Evolutionary conservation across 2,797 vertebrate species (phyloP), one percentile per base, ranked within the genome.

Genomic region (Melanotaenia boesemani): DNA sequence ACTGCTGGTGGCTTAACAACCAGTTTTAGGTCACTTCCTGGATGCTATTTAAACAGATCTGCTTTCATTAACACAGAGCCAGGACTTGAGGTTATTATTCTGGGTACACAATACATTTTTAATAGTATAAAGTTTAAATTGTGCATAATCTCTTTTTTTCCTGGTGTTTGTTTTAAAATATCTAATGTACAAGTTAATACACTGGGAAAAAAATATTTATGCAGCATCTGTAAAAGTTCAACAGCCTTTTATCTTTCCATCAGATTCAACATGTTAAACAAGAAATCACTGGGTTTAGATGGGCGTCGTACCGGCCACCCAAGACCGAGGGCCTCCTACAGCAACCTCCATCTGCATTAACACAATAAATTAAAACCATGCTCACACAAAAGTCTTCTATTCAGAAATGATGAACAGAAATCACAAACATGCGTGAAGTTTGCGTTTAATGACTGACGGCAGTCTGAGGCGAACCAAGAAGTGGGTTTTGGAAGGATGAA

Each of bases 401-500:
- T 65, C 70, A 65, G 62, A 41, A 65, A 28, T 0, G 52, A 56
- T 20, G 57, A 22, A 30, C 9, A 24, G 65, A 28, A 39, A 56
- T 11, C 63, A 66, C 65, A 57, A 57, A 30, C 10, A 67, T 22
- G 54, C 30, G 26, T n/a, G 54, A 32, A 12, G 18, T 52, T 52
- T n/a, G 22, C 6, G 5, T 50, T 32, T 32, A 6, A 37, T 9
- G 36, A 24, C 10, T 4, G n/a, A 52, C 9, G 24, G 7, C 44
- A 20, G 44, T 20, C 50, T 8, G 34, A 66, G 41, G 61, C 11
- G 26, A 30, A 34, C 24, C 13, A 24, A 41, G 39, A 67, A 7
- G 50, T 71, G 55, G 50, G 26, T n/a, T 52, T 28, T 63, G 65
- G 70, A 81, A 32, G 60, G 63, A 73, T 12, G 44, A 56, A n/a